Evolutionary conservation across 2,113 vertebrate species (phyloP), one percentile per base, ranked within the genome.

Genomic region (Hippopotamus amphibius): DNA sequence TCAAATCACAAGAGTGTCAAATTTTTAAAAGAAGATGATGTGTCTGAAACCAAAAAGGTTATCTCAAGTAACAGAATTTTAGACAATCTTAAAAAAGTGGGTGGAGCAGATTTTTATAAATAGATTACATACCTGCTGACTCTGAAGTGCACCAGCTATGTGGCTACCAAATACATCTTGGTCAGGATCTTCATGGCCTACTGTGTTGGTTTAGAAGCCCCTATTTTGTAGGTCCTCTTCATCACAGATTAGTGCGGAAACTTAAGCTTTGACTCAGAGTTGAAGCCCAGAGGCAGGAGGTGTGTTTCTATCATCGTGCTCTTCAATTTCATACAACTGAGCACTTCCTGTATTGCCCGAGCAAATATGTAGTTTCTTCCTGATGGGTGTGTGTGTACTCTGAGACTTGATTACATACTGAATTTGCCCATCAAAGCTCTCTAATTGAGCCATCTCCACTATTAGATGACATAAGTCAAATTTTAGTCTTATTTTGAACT

Each of bases 401-500:
- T 69, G 76, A 43, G 55, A 72, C 68, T 79, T 77, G 48, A 66
- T 46, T 53, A 57, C 13, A 11, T 48, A 61, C 26, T 33, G 14
- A 89, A 48, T 84, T 55, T 96, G 57, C 48, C 84, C 59, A 87
- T 61, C 93, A 81, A 65, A 83, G 46, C 13, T 95, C 43, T 76
- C 65, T 85, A 41, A 95, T 30, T 77, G 89, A 96, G 41, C 53
- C 53, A 63, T 90, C 80, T 95, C 80, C 65, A 81, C 53, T 66
- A 21, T 46, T 33, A 74, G 53, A 80, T 93, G 80, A 37, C 14
- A 2, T 55, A 90, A 92, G 57, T 90, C 80, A 95, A 93, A 93
- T 65, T 92, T 46, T 81, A 68, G 69, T 77, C 89, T 93, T 95
- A 84, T 92, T 95, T 89, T 80, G n/a, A 94, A 57, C 37, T 79